Base-by-base conservation (phyloP, 2,797 vertebrate species). In the Botia kubotai region DNA sequence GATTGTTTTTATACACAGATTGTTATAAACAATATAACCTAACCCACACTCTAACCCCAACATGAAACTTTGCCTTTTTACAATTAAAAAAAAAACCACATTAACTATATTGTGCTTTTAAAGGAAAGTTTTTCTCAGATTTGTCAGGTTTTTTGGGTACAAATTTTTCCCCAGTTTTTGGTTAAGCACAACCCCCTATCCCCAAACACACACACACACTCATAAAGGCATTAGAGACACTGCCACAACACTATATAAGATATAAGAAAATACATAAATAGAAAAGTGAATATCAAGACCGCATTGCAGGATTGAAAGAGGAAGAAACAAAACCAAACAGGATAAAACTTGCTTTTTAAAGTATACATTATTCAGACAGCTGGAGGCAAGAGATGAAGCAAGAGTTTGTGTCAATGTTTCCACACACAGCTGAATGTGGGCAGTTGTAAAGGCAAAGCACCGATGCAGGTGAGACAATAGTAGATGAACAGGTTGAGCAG, bases 321-420 rank as follows among this genome's bases (percentile, higher is more conserved):
- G 7, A 10, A 8, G 10, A 43, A 43, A 29, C 13, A 19, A 33
- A 52, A 43, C 21, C n/a, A 23, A 29, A 12, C 19, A 63, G 4
- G 36, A 33, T 5, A 94, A 66, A 71, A 68, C 65, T 36, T 67
- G 73, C 63, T 92, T 94, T 92, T 78, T 93, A 43, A 75, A 12
- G 48, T 82, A 33, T 43, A 58, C 7, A 43, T 39, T 72, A 21
- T 60, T 19, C 23, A 63, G 23, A 69, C 12, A 81, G 82, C 80
- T 67, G 26, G 43, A 76, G 72, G 80, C 6, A 48, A 77, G n/a
- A 26, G 19, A 68, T 7, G 19, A 46, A 81, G 1, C 6, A 14
- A 53, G 72, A 69, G 33, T 19, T 66, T 69, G 48, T n/a, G 39
- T 81, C 65, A 68, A 21, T 62, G 36, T 48, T 36, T 39, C 62